Evolutionary conservation across 1,140 invertebrate genomes (phyloP).

Genomic region (Drosophila busckii): DNA sequence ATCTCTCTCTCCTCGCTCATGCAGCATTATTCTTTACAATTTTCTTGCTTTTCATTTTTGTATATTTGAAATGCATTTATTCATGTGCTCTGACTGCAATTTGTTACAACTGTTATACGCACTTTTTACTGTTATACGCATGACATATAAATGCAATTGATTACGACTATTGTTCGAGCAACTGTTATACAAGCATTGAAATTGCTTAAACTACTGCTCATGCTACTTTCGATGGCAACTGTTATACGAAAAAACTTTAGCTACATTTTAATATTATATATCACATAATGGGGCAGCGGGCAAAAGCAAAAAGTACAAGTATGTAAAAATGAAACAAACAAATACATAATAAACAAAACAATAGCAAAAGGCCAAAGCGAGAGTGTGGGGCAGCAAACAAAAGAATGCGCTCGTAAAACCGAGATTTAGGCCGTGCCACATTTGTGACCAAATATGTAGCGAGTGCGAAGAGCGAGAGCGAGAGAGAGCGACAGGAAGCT

Average conservation of each 20-base stretch:
- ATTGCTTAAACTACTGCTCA: too few relatives aligned
- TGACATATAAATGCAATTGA: too few relatives aligned
- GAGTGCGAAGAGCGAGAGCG: conserved; percentile 5
- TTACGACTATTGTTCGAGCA: conserved; percentile 9
- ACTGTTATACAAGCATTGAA: conserved; percentile 21
- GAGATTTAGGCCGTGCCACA: conserved; percentile 74
- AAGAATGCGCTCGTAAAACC: conserved; percentile 73
- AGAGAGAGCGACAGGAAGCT: conserved; percentile 26
- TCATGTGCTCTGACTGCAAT: conserved; percentile 61
- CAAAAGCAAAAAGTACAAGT: conserved; percentile 38
- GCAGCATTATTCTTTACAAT: neutral
- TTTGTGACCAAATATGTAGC: conserved; percentile 65
- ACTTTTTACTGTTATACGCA: neutral
- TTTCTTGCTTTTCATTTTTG: conserved; percentile 5
- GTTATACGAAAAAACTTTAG: too few relatives aligned
- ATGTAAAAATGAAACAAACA: conserved; percentile 77
- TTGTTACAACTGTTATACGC: too few relatives aligned
- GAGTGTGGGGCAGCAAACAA: conserved; percentile 30
- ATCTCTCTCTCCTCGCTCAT: conserved; percentile 1
- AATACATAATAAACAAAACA: conserved; percentile 73
- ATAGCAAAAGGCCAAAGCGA: conserved; percentile 37
- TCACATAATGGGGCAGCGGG: conserved; percentile 4
- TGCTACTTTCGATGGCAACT: too few relatives aligned
- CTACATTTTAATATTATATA: conserved; percentile 38
- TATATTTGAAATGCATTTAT: conserved; percentile 51